phyloP scores from a whole-genome alignment of 2,797 vertebrate species.

The Propithecus perrieri region DNA sequence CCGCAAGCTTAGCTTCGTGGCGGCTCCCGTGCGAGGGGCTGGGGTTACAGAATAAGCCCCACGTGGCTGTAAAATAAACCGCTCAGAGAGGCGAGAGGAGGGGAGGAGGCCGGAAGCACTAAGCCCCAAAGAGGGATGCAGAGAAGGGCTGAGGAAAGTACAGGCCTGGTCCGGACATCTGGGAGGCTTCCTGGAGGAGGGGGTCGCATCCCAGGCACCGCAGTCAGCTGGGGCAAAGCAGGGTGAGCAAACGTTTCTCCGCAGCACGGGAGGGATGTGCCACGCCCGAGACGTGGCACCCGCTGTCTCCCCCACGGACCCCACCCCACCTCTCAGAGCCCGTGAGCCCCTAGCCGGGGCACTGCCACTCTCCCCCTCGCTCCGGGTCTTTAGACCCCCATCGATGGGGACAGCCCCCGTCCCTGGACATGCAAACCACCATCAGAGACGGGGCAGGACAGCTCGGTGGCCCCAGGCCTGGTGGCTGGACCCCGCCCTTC shows the following conservation, averaged over 20 bases:
- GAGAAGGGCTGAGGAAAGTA: neutral
- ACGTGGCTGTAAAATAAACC: neutral
- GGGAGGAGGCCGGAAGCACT: neutral
- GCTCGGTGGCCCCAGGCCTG: neutral
- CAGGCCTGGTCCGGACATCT: neutral
- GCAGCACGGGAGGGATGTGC: neutral
- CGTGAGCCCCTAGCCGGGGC: rapidly evolving
- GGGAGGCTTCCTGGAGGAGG: slow-evolving; percentile 39
- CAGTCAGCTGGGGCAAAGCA: neutral
- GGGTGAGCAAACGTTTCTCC: neutral
- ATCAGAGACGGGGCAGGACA: neutral
- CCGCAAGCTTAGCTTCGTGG: neutral
- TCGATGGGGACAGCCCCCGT: neutral
- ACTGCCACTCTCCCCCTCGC: neutral
- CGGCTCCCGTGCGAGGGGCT: neutral
- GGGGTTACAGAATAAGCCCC: neutral
- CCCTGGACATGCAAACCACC: too few species aligned
- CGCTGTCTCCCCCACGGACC: too few species aligned
- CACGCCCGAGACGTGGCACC: rapidly evolving
- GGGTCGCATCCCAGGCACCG: neutral
- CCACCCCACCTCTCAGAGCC: rapidly evolving
- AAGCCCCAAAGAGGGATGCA: neutral
- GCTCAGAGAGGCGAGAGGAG: neutral
- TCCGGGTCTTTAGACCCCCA: neutral
- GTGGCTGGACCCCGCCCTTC: neutral